A percentile compares a stretch with the other conserved stretches of the same genome.
phyloP scores from a whole-genome alignment of 2,113 vertebrate genomes.

The Fulmarus glacialis region DNA sequence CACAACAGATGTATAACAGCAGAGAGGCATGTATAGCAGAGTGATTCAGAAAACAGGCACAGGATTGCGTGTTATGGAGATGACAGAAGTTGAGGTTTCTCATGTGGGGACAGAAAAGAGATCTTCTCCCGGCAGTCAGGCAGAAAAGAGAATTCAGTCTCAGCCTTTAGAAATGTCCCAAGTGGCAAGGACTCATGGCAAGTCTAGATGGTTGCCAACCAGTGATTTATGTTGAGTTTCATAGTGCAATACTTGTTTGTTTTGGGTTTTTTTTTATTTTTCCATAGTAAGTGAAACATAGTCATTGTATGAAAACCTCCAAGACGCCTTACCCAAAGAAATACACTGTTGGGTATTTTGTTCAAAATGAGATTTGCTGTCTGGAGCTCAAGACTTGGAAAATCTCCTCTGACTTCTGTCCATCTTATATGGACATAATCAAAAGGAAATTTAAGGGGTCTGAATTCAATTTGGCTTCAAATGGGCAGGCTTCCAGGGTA shows the following conservation, averaged over 20 bases:
- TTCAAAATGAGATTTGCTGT: not conserved
- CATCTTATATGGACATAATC: not conserved
- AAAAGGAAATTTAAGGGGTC: not conserved
- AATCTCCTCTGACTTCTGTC: not conserved
- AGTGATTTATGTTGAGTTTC: not conserved
- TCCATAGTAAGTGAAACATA: not conserved
- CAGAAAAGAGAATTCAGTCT: not conserved
- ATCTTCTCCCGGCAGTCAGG: not conserved
- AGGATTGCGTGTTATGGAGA: not conserved
- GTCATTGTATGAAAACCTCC: not conserved
- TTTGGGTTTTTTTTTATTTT: not conserved
- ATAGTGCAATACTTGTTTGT: not conserved
- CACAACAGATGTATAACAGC: slow-evolving; percentile 69
- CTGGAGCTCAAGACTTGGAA: not conserved
- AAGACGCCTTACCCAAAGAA: not conserved
- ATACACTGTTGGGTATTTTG: not conserved
- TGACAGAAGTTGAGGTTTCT: slow-evolving; percentile 24
- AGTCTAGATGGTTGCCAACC: not conserved
- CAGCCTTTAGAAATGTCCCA: not conserved
- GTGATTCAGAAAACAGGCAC: slow-evolving; percentile 48
- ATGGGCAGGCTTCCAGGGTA: not conserved
- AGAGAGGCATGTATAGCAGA: slow-evolving; percentile 55
- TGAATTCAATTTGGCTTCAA: not conserved
- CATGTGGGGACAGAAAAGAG: not conserved
- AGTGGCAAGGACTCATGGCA: not conserved